Base-by-base conservation (phyloP, 2,888 invertebrate species). In the Cosmia pyralina region DNA sequence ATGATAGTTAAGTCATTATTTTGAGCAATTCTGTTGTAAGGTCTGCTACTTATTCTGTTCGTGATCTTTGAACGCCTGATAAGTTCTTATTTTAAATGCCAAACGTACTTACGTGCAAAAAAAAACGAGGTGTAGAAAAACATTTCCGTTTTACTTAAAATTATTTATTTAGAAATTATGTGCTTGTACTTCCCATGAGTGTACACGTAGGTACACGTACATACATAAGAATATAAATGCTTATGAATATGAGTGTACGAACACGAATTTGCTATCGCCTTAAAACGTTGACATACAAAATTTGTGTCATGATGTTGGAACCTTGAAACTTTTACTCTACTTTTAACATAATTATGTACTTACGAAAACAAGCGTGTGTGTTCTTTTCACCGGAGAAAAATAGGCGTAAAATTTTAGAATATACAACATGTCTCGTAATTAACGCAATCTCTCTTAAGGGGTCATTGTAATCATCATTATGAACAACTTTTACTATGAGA, bases 1-100 rank as follows among this genome's bases (percentile, higher is more conserved):
- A 85, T 81, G 85, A 83, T 85, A 88, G 88, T 89, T 88, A 90
- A 88, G 89, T 89, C 76, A 88, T 90, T 90, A 90, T 86, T 82
- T 77, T 79, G 60, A 83, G 79, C 76, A 76, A 81, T 85, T 81
- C 73, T 82, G 69, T 79, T 63, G 64, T 48, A 71, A 72, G 65
- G 52, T 77, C 52, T 13, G 53, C 4, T 81, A 64, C 41, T 76
- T 71, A 65, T 67, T 76, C 57, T 19, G 48, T 70, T 64, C 72
- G 68, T 74, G 69, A 75, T 82, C n/a, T 67, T n/a, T 63, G 50
- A 60, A 65, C 50, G 60, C 63, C 62, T 72, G 55, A 67, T 70
- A 69, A 55, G 53, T 82, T 69, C 55, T 65, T 59, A 60, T 69
- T 68, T 77, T 17, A 72, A 66, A 83, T 75, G 41, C 41, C 41